Evolutionary conservation across 2,797 vertebrate species (phyloP).

Genomic region (Xiphorhynchus erythropygius): DNA sequence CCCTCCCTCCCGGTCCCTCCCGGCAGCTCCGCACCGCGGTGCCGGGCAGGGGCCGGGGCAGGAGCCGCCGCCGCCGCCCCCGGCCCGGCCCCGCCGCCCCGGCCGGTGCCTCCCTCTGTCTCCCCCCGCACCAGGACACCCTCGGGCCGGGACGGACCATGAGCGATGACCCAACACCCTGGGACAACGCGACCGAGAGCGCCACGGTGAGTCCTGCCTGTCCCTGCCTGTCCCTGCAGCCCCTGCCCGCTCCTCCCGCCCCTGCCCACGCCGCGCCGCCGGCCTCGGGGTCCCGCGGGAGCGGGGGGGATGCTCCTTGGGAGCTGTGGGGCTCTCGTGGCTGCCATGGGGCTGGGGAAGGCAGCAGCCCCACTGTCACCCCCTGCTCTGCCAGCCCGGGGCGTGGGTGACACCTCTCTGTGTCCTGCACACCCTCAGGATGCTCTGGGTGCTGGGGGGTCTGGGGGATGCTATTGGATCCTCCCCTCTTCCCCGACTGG

Average conservation of each 20-base stretch:
- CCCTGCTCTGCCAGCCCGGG: neutral
- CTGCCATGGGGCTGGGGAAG: neutral
- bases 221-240: neutral
- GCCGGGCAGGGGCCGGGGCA: slow-evolving; percentile 88
- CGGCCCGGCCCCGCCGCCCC: neutral
- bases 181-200: slow-evolving; percentile 89
- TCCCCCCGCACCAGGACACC: slow-evolving; percentile 70
- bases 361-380: neutral
- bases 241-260: neutral
- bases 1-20: slow-evolving; percentile 78
- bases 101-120: neutral
- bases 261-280: neutral
- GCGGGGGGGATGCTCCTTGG: fast-evolving
- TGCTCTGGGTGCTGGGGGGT: neutral
- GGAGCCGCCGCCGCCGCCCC: slow-evolving; percentile 21
- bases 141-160: slow-evolving; percentile 85
- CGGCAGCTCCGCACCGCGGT: slow-evolving; percentile 88
- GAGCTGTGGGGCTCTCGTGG: neutral
- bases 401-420: neutral
- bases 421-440: neutral
- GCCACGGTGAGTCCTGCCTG: slow-evolving; percentile 84
- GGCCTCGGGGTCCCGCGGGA: neutral
- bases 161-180: slow-evolving; percentile 90
- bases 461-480: neutral
- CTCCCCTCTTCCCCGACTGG: neutral